Percentiles rank a stretch among this genome's conserved stretches.
Conservation (phyloP, 1,140 invertebrate species). For the Branchinecta lindahli region DNA sequence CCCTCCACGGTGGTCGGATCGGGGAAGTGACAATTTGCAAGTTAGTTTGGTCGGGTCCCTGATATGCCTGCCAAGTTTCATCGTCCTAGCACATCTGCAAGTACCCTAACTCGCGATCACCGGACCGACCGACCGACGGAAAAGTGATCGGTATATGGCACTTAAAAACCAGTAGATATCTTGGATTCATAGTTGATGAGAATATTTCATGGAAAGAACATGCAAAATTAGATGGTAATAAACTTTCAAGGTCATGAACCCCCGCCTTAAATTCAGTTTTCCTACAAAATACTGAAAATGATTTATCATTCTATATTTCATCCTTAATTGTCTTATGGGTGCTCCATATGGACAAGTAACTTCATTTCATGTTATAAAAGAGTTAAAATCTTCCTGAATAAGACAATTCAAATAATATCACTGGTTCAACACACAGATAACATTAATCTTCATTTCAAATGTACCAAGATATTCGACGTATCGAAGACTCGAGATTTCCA, state of each 20-base stretch:
- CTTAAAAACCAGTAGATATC: no score
- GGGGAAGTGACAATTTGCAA: no score
- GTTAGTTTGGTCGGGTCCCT: no score
- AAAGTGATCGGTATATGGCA: no score
- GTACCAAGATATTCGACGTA: conserved; percentile 8
- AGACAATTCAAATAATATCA: conserved; percentile 1
- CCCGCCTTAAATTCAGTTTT: conserved; percentile 1
- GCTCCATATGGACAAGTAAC: conserved; percentile 8
- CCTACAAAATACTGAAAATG: conserved; percentile 6
- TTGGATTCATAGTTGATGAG: no score
- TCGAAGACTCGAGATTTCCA: conserved; percentile 8
- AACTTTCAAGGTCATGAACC: conserved; percentile 1
- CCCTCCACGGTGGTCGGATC: no score
- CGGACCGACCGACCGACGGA: no score
- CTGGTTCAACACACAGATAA: conserved; percentile 5
- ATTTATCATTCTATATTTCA: conserved; percentile 6
- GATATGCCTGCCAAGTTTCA: no score
- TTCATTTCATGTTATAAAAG: conserved; percentile 2
- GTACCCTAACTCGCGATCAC: no score
- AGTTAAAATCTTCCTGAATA: not conserved
- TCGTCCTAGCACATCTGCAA: no score
- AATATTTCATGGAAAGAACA: no score
- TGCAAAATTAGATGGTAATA: conserved; percentile 4
- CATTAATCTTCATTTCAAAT: not conserved
- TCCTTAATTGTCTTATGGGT: conserved; percentile 5